Evolutionary conservation across 2,888 invertebrate genomes (phyloP).

Genomic region (Callosobruchus maculatus): DNA sequence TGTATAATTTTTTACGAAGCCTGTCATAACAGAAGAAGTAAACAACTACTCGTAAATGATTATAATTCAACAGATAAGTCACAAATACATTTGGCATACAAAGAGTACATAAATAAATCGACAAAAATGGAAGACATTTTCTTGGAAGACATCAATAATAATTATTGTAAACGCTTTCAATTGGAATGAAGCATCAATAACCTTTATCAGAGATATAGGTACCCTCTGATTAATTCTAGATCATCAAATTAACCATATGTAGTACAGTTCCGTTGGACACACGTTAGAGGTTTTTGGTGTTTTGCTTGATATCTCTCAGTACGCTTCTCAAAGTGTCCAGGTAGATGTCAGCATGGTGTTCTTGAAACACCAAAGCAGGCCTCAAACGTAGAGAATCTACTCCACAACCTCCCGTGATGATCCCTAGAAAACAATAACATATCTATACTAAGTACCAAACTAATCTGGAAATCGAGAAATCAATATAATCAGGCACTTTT

Average conservation of each 20-base stretch:
- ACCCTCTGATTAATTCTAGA: too few relatives aligned
- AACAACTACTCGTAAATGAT: not conserved
- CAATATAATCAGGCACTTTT: too few relatives aligned
- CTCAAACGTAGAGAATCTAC: constrained; percentile 73
- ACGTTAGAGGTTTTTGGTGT: not conserved
- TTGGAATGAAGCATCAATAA: too few relatives aligned
- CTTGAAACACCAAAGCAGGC: constrained; percentile 82
- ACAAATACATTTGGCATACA: not conserved
- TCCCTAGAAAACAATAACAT: constrained; percentile 64
- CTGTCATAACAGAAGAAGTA: too few relatives aligned
- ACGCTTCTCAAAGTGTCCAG: constrained; percentile 63
- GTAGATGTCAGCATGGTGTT: constrained; percentile 84
- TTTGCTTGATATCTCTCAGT: not conserved
- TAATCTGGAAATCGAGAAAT: too few relatives aligned
- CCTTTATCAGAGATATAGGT: too few relatives aligned
- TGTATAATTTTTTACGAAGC: too few relatives aligned
- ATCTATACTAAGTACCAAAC: too few relatives aligned
- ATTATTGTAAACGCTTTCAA: too few relatives aligned
- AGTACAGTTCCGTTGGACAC: not conserved
- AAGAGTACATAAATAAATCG: not conserved
- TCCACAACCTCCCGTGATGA: constrained; percentile 86
- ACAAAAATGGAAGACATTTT: not conserved
- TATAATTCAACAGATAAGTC: not conserved
- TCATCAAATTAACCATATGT: too few relatives aligned
- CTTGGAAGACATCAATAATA: not conserved